Conservation (phyloP, 2,113 vertebrate species). For the Rostratula benghalensis region DNA sequence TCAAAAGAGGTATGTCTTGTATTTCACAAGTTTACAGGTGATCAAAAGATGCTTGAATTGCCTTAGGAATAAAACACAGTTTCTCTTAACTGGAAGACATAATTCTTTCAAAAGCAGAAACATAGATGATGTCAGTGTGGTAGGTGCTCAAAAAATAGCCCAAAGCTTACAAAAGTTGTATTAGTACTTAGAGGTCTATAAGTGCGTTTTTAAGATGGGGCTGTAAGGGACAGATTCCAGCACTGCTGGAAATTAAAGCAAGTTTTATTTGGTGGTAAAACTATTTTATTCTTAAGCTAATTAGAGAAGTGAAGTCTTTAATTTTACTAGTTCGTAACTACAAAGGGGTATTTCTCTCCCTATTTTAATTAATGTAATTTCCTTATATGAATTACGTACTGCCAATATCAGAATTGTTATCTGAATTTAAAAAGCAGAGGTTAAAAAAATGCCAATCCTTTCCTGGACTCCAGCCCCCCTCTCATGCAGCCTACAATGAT, state of each 20-base stretch:
- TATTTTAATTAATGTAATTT: neutral
- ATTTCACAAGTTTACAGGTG: neutral
- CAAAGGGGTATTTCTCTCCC: neutral
- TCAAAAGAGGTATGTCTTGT: conserved; percentile 84
- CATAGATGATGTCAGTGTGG: rapidly evolving
- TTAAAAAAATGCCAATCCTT: neutral
- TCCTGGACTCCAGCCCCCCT: neutral
- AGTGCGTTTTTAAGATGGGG: neutral
- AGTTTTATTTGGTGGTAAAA: neutral
- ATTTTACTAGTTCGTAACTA: neutral
- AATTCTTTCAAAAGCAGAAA: neutral
- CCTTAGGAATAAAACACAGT: rapidly evolving
- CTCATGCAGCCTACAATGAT: neutral
- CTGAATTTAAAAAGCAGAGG: neutral
- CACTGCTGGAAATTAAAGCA: neutral
- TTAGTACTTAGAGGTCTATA: neutral
- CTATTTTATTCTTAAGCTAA: neutral
- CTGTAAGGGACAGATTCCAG: neutral
- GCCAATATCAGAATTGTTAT: neutral
- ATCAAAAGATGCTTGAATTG: neutral
- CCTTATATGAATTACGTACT: neutral
- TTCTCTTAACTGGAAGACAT: neutral
- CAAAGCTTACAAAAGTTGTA: neutral
- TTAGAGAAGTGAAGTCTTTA: neutral
- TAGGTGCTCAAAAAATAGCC: neutral